Evolutionary conservation across 2,888 invertebrate genomes (phyloP).

Genomic region (Flabesymbios commensalis): DNA sequence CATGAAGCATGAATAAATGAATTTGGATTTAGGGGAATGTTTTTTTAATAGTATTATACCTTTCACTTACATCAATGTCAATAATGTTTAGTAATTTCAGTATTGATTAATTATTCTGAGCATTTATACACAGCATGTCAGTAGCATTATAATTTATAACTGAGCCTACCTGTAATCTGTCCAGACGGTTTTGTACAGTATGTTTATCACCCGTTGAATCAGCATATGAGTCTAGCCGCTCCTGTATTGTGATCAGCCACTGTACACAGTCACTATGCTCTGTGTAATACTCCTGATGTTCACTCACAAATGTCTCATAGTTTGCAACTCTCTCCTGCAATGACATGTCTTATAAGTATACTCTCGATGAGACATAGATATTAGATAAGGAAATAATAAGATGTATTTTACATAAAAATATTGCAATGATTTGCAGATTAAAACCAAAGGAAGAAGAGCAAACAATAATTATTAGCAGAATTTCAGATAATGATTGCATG

Average conservation of each 20-base stretch:
- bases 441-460: too few species aligned
- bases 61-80: too few species aligned
- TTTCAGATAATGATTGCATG: too few species aligned
- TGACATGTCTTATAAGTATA: too few species aligned
- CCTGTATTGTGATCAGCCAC: conserved; percentile 83
- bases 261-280: conserved; percentile 40
- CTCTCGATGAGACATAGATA: background rate
- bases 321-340: conserved; percentile 66
- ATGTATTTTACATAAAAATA: background rate
- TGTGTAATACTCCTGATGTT: conserved; percentile 73
- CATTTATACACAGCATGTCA: conserved; percentile 8
- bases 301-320: conserved; percentile 82
- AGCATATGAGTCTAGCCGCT: conserved; percentile 77
- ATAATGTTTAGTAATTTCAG: too few species aligned
- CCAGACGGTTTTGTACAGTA: conserved; percentile 78
- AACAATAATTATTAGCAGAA: too few species aligned
- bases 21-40: too few species aligned
- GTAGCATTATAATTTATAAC: background rate
- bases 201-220: conserved; percentile 87
- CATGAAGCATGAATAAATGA: too few species aligned
- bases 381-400: background rate
- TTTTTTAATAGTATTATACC: too few species aligned
- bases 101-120: too few species aligned
- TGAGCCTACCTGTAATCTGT: conserved; percentile 69
- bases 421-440: too few species aligned